Conservation (phyloP, 2,797 vertebrate species). For the Mormyrops boulengeri region DNA sequence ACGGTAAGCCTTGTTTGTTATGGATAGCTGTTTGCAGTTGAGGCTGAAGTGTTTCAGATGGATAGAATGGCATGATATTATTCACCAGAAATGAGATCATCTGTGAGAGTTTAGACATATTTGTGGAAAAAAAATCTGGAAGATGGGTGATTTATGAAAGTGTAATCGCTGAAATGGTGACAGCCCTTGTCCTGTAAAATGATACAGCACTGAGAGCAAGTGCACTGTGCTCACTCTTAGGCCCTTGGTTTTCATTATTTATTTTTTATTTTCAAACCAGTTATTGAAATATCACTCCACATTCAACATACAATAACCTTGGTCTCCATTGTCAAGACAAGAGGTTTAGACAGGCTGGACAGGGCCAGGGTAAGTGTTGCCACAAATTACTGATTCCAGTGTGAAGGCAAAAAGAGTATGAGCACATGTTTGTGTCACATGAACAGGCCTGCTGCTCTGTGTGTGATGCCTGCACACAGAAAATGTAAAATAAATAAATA, state of each 20-base stretch:
- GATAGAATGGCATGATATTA: background rate
- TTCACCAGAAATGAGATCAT: background rate
- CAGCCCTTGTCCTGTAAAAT: background rate
- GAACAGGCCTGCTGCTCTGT: background rate
- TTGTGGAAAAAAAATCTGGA: slow-evolving; percentile 4
- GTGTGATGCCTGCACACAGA: background rate
- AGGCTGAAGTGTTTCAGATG: background rate
- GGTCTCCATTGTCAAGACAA: background rate
- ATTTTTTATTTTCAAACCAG: background rate
- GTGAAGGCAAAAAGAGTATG: background rate
- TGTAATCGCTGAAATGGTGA: background rate
- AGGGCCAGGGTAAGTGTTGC: background rate
- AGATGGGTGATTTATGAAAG: background rate
- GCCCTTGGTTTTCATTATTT: background rate
- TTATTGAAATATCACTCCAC: background rate
- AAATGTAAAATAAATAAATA: background rate
- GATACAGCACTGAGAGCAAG: background rate
- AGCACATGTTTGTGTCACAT: background rate
- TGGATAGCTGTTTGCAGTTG: background rate
- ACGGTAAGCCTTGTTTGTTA: background rate
- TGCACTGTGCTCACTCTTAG: background rate
- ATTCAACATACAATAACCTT: background rate
- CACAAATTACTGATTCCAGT: background rate
- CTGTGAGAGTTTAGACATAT: background rate
- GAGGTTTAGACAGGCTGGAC: background rate